Base-by-base conservation (phyloP, 2,797 vertebrate species). In the Pagetopsis macropterus region DNA sequence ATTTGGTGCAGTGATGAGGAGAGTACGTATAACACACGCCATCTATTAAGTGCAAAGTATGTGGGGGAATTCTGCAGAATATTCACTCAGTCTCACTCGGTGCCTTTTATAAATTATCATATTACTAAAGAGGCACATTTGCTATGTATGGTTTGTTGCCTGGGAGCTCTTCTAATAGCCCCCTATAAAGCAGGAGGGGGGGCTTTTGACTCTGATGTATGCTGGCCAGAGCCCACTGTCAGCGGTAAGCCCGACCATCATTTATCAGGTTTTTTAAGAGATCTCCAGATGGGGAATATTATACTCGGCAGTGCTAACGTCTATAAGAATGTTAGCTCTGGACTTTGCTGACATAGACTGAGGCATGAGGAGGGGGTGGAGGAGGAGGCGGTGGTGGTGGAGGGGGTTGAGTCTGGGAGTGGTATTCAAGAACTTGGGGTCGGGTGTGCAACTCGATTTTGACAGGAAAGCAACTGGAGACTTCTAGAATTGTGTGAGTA, bases 1-100 rank as follows among this genome's bases (percentile, higher is more conserved):
- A 79, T 82, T 88, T 68, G 79, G 86, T 66, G 81, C 74, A 75
- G 85, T 91, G 86, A 84, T 83, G 87, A 88, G 70, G 78, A 91
- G 81, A 86, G 81, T 70, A 64, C 72, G 49, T 75, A 77, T 75
- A 85, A 78, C 76, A 78, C 82, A 82, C 75, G 65, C 76, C 82
- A 91, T 92, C 88, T 87, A 92, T 93, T 93, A 93, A 82, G 70
- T 11, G 11, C 72, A 87, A 91, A 90, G 83, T 88, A 90, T 85
- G 84, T 82, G 80, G 76, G 82, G 77, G 86, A 81, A 89, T 91
- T 88, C 76, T 68, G 85, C 64, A 76, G 82, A 71, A 84, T 84
- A 62, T 89, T 92, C 90, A 84, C 78, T 84, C 85, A 81, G 82
- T 84, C 88, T 84, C 84, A 89, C 88, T 92, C 84, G 4, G 69